phyloP scores from a whole-genome alignment of 2,113 vertebrate species.

The Caretta caretta region DNA sequence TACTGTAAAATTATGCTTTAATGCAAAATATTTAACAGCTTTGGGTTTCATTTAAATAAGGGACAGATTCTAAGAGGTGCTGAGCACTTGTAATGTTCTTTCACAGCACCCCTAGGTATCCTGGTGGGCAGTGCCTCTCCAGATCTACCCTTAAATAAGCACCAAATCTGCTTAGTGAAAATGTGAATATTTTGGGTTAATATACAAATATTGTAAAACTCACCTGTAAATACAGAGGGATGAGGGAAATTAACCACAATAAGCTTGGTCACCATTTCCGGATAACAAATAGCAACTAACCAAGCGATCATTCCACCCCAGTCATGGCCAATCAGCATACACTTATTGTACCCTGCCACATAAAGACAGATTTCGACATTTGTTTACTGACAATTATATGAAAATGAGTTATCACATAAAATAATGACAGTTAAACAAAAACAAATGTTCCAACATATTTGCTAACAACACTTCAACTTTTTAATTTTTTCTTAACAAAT shows the following conservation, averaged over 20 bases:
- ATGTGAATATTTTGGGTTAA: slow-evolving; percentile 7
- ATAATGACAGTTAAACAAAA: not conserved
- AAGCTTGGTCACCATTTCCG: slow-evolving; percentile 96
- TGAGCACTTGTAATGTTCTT: not conserved
- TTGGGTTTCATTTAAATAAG: not conserved
- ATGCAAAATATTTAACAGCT: not conserved
- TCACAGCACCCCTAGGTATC: not conserved
- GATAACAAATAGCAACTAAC: slow-evolving; percentile 95
- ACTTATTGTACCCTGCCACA: slow-evolving; percentile 93
- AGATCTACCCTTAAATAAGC: not conserved
- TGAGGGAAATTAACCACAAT: slow-evolving; percentile 97
- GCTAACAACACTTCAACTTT: not conserved
- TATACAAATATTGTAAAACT: slow-evolving; percentile 57
- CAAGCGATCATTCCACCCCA: slow-evolving; percentile 98
- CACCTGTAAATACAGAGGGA: slow-evolving; percentile 92
- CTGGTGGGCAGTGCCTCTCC: not conserved
- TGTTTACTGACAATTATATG: slow-evolving; percentile 36
- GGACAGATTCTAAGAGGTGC: not conserved
- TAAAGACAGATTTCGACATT: slow-evolving; percentile 59
- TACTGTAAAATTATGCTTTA: not conserved
- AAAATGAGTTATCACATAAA: slow-evolving; percentile 20
- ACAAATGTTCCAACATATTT: not conserved
- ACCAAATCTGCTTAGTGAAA: not conserved
- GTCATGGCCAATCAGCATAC: slow-evolving; percentile 95
- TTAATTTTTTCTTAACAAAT: not conserved